phyloP scores from a whole-genome alignment of 2,797 vertebrate genomes.

The Myripristis jacobus region DNA sequence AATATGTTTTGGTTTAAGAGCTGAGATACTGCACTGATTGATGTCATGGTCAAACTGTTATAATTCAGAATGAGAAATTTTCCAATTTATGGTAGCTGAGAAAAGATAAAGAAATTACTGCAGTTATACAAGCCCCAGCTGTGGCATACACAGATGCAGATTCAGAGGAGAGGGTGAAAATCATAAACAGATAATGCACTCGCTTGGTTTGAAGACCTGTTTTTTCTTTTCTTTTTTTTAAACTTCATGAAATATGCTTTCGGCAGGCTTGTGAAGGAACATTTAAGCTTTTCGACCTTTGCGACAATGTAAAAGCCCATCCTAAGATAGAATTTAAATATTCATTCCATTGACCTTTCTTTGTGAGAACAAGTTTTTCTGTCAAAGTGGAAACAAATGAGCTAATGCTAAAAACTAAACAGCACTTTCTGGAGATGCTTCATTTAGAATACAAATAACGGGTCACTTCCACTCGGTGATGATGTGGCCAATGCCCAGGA shows the following conservation, averaged over 20 bases:
- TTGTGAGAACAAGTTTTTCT: not conserved
- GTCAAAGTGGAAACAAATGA: not conserved
- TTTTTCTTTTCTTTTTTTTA: too few species aligned
- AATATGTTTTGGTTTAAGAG: slow-evolving; percentile 15
- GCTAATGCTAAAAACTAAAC: not conserved
- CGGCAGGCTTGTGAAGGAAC: not conserved
- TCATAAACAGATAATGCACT: not conserved
- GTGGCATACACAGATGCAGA: not conserved
- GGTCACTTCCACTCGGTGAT: not conserved
- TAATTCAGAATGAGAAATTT: slow-evolving; percentile 5
- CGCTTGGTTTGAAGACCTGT: not conserved
- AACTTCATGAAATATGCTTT: not conserved
- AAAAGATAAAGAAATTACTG: not conserved
- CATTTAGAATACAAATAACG: not conserved
- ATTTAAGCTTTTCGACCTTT: not conserved
- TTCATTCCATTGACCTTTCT: not conserved
- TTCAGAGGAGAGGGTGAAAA: not conserved
- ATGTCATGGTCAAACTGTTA: slow-evolving; percentile 2
- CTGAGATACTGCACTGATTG: slow-evolving; percentile 23
- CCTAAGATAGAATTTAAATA: not conserved
- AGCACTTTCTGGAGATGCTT: not conserved
- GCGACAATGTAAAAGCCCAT: too few species aligned
- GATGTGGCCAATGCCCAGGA: not conserved
- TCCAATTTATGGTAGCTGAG: not conserved
- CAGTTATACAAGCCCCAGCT: not conserved